Conservation (phyloP, 2,113 vertebrate genomes). For the Ahaetulla prasina region DNA sequence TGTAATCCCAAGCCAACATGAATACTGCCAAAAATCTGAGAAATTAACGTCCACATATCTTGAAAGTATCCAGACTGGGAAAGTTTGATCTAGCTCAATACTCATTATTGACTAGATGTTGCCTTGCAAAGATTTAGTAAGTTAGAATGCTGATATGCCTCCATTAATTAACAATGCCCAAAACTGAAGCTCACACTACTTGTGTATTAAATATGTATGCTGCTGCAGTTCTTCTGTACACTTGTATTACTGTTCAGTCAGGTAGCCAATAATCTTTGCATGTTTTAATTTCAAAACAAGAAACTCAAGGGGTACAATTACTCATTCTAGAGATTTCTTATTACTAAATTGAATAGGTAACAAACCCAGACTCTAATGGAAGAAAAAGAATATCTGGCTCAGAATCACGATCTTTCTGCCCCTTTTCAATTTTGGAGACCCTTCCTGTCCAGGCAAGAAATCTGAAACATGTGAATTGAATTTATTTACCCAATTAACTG, state of each 20-base stretch:
- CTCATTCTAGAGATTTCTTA: neutral
- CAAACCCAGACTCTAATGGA: neutral
- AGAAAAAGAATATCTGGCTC: neutral
- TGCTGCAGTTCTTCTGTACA: neutral
- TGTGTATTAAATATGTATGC: neutral
- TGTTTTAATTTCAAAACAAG: neutral
- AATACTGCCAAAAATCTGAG: neutral
- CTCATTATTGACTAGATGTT: neutral
- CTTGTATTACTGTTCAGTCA: neutral
- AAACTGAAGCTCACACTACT: neutral
- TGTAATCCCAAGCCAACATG: neutral
- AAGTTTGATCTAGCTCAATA: neutral
- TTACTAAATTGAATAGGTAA: neutral
- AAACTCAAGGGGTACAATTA: neutral
- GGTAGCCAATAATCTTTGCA: neutral
- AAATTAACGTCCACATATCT: neutral
- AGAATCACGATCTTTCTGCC: neutral
- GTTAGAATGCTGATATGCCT: neutral
- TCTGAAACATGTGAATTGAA: neutral
- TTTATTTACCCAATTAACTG: neutral
- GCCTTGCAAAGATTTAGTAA: neutral
- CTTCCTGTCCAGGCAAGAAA: neutral
- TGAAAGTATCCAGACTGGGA: neutral
- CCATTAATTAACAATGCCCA: neutral
- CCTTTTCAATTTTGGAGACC: neutral